Evolutionary conservation across 2,797 vertebrate species (phyloP), one percentile per base, ranked within the genome.

Genomic region (Sciurus carolinensis): DNA sequence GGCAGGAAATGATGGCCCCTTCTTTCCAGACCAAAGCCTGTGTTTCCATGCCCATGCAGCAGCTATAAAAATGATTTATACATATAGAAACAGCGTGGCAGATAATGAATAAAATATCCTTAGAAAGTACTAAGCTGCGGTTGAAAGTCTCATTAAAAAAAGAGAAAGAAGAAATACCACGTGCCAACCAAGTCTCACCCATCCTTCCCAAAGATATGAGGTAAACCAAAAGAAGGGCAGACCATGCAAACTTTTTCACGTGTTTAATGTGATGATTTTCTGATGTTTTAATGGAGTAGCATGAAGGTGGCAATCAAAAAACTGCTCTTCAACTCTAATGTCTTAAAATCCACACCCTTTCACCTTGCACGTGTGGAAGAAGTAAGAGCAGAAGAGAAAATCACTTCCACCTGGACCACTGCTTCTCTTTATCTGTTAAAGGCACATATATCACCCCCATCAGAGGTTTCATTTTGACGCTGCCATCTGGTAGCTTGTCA

Each of bases 351-450:
- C 99, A 99, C 99, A 99, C 99, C 98, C 98, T 99, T 99, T 99
- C 99, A 99, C 99, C 99, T 99, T 99, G 99, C 98, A 98, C 72
- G 97, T 99, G 98, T 99, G 99, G 99, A 98, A 98, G 98, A 98
- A 98, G 98, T 98, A 99, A 99, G 99, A 98, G 98, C 98, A 98
- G 99, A 99, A 99, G 99, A 99, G 99, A 99, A 99, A 99, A 99
- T 99, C 99, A 99, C 99, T 99, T 99, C 99, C 99, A 99, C 99
- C 99, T 99, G 99, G 99, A 99, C 99, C 99, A 99, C 98, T 99
- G 99, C 99, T 99, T 99, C 96, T 99, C 99, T 99, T 98, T 99
- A 99, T 99, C 99, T 99, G 99, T 99, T 99, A 99, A 99, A 99
- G 99, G 99, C 99, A 99, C 99, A 98, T 99, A 99, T 98, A 99